Evolutionary conservation across 1,140 invertebrate species (phyloP).

Genomic region (Meloidogyne chitwoodi): DNA sequence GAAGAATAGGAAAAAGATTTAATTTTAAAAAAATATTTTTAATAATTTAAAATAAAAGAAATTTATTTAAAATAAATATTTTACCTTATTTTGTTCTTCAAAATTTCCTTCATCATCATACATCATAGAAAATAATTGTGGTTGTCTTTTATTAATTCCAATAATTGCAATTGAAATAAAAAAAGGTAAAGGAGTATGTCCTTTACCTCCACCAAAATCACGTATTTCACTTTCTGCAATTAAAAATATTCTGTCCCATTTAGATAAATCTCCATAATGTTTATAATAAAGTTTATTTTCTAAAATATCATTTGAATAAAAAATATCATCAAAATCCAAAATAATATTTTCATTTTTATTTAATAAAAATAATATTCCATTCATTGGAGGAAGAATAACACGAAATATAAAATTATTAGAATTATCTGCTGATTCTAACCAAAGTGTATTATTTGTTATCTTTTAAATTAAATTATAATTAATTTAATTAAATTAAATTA

Average conservation of each 20-base stretch:
- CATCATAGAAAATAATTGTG: slow-evolving; percentile 34
- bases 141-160: slow-evolving; percentile 48
- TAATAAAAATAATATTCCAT: slow-evolving; percentile 43
- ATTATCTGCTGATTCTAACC: slow-evolving; percentile 51
- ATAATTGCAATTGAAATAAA: slow-evolving; percentile 52
- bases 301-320: slow-evolving; percentile 50
- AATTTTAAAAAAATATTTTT: too few relatives aligned
- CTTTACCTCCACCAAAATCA: slow-evolving; percentile 24
- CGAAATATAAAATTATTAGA: slow-evolving; percentile 48
- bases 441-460: slow-evolving; percentile 55
- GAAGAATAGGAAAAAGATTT: too few relatives aligned
- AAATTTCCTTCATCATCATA: neutral
- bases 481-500: neutral
- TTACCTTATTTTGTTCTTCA: neutral
- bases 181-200: slow-evolving; percentile 42
- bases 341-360: slow-evolving; percentile 15
- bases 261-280: slow-evolving; percentile 49
- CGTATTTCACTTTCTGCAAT: slow-evolving; percentile 43
- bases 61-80: neutral
- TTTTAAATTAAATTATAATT: slow-evolving; percentile 7
- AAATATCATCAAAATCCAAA: slow-evolving; percentile 41
- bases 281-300: slow-evolving; percentile 46
- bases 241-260: slow-evolving; percentile 37
- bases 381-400: slow-evolving; percentile 41
- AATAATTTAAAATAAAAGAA: too few relatives aligned